Evolutionary conservation across 1,140 invertebrate genomes (phyloP).

Genomic region (Riptortus pedestris): DNA sequence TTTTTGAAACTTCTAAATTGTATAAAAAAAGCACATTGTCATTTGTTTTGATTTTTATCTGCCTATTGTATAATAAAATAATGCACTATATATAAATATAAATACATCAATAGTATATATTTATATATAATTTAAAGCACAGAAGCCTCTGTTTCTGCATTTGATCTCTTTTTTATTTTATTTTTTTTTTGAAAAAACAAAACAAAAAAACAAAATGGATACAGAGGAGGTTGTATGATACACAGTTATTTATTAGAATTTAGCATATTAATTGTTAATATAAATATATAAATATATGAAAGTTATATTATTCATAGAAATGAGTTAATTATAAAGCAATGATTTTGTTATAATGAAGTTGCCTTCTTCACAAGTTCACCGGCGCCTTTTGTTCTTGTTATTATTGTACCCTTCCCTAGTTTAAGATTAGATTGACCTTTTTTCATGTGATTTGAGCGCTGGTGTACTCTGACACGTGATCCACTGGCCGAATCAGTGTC

Average conservation of each 20-base stretch:
- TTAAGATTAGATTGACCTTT: slow-evolving; percentile 2
- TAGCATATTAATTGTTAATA: too few relatives aligned
- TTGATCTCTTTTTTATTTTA: slow-evolving; percentile 5
- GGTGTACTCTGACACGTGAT: too few relatives aligned
- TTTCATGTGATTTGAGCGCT: background rate
- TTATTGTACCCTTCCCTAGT: slow-evolving; percentile 6
- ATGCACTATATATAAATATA: slow-evolving; percentile 3
- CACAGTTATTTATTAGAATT: slow-evolving; percentile 4
- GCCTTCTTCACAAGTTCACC: slow-evolving; percentile 6
- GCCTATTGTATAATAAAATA: slow-evolving; percentile 3
- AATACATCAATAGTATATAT: background rate
- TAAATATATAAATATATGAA: too few relatives aligned
- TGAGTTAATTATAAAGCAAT: background rate
- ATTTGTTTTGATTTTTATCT: slow-evolving; percentile 1
- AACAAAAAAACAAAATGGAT: background rate
- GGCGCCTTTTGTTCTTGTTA: background rate
- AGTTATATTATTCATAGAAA: background rate
- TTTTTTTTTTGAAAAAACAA: too few relatives aligned
- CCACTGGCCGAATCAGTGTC: background rate
- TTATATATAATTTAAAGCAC: background rate
- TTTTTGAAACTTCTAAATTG: background rate
- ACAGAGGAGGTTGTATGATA: background rate
- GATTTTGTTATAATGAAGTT: background rate
- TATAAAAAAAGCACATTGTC: background rate
- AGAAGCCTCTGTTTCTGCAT: background rate